Evolutionary conservation across 2,113 vertebrate genomes (phyloP).

Genomic region (Propithecus coquereli): DNA sequence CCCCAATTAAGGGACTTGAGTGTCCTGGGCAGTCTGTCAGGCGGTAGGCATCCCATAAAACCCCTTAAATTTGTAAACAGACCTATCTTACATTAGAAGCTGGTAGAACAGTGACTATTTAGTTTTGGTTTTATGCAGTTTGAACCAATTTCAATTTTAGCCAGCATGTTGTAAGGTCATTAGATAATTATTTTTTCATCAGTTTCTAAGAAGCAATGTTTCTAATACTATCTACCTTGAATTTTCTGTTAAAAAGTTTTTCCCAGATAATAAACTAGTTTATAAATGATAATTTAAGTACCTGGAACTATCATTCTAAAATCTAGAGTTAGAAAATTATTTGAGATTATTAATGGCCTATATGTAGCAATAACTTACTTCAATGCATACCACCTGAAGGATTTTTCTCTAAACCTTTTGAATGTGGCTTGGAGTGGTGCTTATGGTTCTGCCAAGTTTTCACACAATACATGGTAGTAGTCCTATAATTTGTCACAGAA

Average conservation of each 20-base stretch:
- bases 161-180: neutral
- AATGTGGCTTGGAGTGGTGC: neutral
- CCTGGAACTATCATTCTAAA: neutral
- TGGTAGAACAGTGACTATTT: neutral
- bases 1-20: neutral
- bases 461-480: neutral
- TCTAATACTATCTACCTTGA: neutral
- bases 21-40: neutral
- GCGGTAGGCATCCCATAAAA: neutral
- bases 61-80: neutral
- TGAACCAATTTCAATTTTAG: neutral
- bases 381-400: neutral
- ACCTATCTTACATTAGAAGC: neutral
- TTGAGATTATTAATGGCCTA: neutral
- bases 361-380: neutral
- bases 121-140: neutral
- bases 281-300: neutral
- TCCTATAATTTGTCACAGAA: neutral
- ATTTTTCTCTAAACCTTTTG: neutral
- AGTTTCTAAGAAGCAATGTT: neutral
- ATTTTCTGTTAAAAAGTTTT: neutral
- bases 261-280: neutral
- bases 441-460: neutral
- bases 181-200: neutral
- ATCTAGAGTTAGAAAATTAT: neutral